These are phyloP conservation scores for Plutella xylostella DNA, from an alignment of 2,888 invertebrate genomes.

Conservation along the genomic window DNA sequence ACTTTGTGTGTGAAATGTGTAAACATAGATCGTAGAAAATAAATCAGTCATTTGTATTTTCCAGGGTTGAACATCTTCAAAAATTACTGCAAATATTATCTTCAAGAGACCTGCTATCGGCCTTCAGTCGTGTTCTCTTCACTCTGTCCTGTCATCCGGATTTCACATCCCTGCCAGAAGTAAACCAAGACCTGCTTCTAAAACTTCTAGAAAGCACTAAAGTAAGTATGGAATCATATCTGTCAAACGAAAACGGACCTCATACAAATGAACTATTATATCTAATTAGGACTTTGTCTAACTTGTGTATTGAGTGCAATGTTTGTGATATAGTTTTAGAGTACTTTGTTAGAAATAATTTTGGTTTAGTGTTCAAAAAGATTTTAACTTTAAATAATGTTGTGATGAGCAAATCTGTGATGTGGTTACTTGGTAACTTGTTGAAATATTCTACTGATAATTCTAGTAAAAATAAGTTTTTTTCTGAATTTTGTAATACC, in stretches of 20 bases:
- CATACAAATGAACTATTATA: conserved; percentile 26
- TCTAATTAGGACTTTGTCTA: conserved; percentile 38
- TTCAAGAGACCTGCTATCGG: conserved; percentile 17
- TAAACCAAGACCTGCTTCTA: conserved; percentile 23
- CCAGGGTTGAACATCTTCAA: conserved; percentile 33
- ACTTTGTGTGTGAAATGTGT: too few species aligned
- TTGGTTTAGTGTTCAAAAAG: conserved; percentile 20
- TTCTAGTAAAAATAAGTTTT: conserved; percentile 10
- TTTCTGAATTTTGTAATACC: neutral
- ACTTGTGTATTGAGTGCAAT: conserved; percentile 23
- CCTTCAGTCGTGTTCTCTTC: conserved; percentile 33
- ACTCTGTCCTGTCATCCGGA: conserved; percentile 39
- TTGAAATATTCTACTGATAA: conserved; percentile 27
- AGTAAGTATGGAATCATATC: conserved; percentile 22
- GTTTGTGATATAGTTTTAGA: conserved; percentile 24
- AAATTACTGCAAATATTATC: conserved; percentile 26
- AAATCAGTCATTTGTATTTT: conserved; percentile 14
- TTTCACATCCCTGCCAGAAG: conserved; percentile 21
- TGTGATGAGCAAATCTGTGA: conserved; percentile 24
- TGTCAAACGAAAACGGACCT: conserved; percentile 13
- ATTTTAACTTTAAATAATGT: conserved; percentile 22
- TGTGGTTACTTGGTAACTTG: conserved; percentile 50
- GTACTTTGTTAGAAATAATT: conserved; percentile 25
- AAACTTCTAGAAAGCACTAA: conserved; percentile 25
- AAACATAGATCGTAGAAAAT: neutral